These are phyloP conservation scores for Denticeps clupeoides DNA, from an alignment of 2,797 vertebrate species.

Conservation along the genomic window DNA sequence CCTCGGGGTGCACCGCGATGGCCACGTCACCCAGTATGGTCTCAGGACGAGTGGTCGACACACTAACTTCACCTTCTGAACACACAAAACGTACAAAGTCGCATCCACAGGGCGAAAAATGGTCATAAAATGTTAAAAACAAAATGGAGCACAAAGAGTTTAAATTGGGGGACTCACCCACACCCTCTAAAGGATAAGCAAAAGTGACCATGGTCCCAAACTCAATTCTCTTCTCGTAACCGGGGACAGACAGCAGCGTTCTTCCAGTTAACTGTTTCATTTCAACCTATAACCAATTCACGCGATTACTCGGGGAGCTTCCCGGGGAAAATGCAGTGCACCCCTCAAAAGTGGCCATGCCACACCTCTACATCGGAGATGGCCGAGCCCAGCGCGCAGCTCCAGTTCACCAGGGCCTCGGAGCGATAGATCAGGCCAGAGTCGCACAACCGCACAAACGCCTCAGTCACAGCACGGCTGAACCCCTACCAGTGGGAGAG, in stretches of 20 bases:
- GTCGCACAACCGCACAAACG: constrained; percentile 70
- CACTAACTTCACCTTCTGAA: constrained; percentile 60
- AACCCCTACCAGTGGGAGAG: constrained; percentile 48
- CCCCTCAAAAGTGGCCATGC: no score
- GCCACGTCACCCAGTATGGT: constrained; percentile 82
- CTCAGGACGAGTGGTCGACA: constrained; percentile 82
- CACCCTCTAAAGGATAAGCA: constrained; percentile 65
- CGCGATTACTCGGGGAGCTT: no score
- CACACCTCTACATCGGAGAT: constrained; percentile 80
- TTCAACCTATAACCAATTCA: constrained; percentile 59
- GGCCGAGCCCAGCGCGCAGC: constrained; percentile 70
- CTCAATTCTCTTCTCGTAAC: constrained; percentile 60
- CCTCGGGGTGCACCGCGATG: constrained; percentile 69
- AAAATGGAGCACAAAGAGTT: background rate
- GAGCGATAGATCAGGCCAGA: constrained; percentile 68
- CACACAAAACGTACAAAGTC: background rate
- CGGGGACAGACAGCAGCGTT: constrained; percentile 60
- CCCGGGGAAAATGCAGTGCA: no score
- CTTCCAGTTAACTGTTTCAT: constrained; percentile 53
- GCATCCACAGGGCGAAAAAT: no score
- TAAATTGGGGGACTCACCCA: constrained; percentile 37
- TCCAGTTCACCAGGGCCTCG: constrained; percentile 74
- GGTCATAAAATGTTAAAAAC: background rate
- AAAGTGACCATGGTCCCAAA: constrained; percentile 72
- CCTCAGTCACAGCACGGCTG: constrained; percentile 70